These are phyloP conservation scores for Pseudoips prasinana DNA, from an alignment of 2,888 invertebrate genomes.

Conservation along the genomic window DNA sequence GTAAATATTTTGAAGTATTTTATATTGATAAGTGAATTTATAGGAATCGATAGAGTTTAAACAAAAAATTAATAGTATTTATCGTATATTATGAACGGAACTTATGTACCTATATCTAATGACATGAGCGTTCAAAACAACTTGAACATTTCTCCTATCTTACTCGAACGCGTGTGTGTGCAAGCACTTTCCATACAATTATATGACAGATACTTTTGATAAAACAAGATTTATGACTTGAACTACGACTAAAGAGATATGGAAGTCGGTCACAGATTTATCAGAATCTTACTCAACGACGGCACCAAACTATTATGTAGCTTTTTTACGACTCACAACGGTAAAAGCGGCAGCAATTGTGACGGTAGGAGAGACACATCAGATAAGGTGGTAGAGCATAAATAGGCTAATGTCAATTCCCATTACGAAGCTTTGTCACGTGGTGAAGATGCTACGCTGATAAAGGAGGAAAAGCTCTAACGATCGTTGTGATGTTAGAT, in stretches of 20 bases:
- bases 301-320: slow-evolving; percentile 42
- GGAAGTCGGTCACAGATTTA: slow-evolving; percentile 62
- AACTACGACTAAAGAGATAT: slow-evolving; percentile 48
- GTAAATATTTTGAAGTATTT: slow-evolving; percentile 29
- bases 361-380: slow-evolving; percentile 51
- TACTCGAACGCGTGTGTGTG: slow-evolving; percentile 15
- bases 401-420: slow-evolving; percentile 72
- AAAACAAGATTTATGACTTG: slow-evolving; percentile 58
- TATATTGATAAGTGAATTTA: slow-evolving; percentile 13
- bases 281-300: slow-evolving; percentile 40
- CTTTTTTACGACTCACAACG: slow-evolving; percentile 41
- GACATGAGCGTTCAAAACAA: slow-evolving; percentile 14
- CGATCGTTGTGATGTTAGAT: slow-evolving; percentile 19
- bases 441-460: slow-evolving; percentile 54
- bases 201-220: slow-evolving; percentile 48
- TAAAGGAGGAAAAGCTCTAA: slow-evolving; percentile 34
- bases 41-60: slow-evolving; percentile 7
- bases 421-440: slow-evolving; percentile 73
- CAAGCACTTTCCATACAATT: slow-evolving; percentile 34
- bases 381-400: slow-evolving; percentile 58
- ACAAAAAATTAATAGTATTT: slow-evolving; percentile 6
- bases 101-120: no score
- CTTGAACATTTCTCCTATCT: slow-evolving; percentile 28
- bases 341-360: slow-evolving; percentile 51
- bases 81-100: slow-evolving; percentile 4